Conservation (phyloP, 2,797 vertebrate genomes). For the Danio tinwini region DNA sequence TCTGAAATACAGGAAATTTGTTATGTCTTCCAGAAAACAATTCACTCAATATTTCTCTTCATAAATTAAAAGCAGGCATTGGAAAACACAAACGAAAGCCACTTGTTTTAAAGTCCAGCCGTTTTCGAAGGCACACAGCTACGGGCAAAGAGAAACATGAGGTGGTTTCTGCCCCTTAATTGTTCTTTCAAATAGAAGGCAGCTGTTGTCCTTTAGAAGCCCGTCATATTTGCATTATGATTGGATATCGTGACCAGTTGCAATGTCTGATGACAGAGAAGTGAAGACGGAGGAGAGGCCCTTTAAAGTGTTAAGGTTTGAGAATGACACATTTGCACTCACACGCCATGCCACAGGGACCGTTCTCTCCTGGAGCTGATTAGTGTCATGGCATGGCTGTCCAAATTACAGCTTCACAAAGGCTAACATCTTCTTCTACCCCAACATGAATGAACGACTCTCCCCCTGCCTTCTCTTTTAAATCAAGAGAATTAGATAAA, state of each 20-base stretch:
- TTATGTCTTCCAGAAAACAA: slow-evolving; percentile 46
- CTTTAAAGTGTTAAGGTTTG: slow-evolving; percentile 70
- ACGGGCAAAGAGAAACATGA: slow-evolving; percentile 16
- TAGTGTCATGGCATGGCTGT: slow-evolving; percentile 65
- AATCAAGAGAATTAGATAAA: slow-evolving; percentile 73
- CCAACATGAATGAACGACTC: slow-evolving; percentile 57
- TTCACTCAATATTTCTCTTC: slow-evolving; percentile 29
- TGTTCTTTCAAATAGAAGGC: slow-evolving; percentile 60
- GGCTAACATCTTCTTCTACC: slow-evolving; percentile 73
- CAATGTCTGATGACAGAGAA: slow-evolving; percentile 65
- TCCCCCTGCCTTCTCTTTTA: slow-evolving; percentile 56
- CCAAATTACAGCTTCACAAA: slow-evolving; percentile 75
- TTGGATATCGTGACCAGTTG: slow-evolving; percentile 63
- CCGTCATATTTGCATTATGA: slow-evolving; percentile 59
- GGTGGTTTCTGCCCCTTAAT: slow-evolving; percentile 53
- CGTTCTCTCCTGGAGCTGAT: slow-evolving; percentile 67
- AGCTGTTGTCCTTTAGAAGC: slow-evolving; percentile 56
- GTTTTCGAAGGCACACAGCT: slow-evolving; percentile 36
- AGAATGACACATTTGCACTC: slow-evolving; percentile 65
- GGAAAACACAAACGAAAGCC: slow-evolving; percentile 39
- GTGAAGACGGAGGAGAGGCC: slow-evolving; percentile 57
- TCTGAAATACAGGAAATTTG: slow-evolving; percentile 24
- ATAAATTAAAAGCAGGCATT: slow-evolving; percentile 30
- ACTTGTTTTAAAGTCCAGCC: slow-evolving; percentile 39
- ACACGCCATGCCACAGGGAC: slow-evolving; percentile 74